These are phyloP conservation scores for Patella caerulea DNA, from an alignment of 2,888 invertebrate species.

Conservation along the genomic window DNA sequence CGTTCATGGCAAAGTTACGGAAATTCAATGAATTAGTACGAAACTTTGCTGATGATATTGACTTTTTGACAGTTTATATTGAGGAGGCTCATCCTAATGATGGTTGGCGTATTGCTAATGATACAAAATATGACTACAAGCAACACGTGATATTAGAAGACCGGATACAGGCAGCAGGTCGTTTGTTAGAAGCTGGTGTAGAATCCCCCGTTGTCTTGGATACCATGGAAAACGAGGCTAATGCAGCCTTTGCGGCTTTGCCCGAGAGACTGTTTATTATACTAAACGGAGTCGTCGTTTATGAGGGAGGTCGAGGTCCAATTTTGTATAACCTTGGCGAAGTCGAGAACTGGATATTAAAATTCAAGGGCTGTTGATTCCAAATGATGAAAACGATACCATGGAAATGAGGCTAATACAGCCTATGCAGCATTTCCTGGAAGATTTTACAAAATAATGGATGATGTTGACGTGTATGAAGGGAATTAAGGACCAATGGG, in stretches of 20 bases:
- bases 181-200: constrained; percentile 30
- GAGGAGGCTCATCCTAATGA: constrained; percentile 64
- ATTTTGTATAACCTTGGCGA: constrained; percentile 46
- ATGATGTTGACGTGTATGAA: constrained; percentile 50
- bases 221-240: constrained; percentile 50
- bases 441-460: constrained; percentile 50
- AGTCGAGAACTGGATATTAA: constrained; percentile 24
- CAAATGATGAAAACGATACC: no score
- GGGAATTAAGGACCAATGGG: constrained; percentile 50
- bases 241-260: constrained; percentile 18
- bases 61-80: constrained; percentile 62
- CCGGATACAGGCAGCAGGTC: constrained; percentile 48
- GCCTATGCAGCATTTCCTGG: constrained; percentile 56
- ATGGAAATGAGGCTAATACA: no score
- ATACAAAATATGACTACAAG: constrained; percentile 11
- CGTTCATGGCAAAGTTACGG: constrained; percentile 59
- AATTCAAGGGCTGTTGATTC: no score
- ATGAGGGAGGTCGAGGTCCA: constrained; percentile 52
- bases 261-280: constrained; percentile 59
- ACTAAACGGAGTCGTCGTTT: constrained; percentile 48
- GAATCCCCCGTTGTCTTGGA: constrained; percentile 52
- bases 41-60: constrained; percentile 49
- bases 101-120: constrained; percentile 54
- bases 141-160: constrained; percentile 46
- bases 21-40: constrained; percentile 50